Evolutionary conservation across 1,140 invertebrate species (phyloP), one percentile per base, ranked within the genome.

Genomic region (Pseudomyrmex gracilis): DNA sequence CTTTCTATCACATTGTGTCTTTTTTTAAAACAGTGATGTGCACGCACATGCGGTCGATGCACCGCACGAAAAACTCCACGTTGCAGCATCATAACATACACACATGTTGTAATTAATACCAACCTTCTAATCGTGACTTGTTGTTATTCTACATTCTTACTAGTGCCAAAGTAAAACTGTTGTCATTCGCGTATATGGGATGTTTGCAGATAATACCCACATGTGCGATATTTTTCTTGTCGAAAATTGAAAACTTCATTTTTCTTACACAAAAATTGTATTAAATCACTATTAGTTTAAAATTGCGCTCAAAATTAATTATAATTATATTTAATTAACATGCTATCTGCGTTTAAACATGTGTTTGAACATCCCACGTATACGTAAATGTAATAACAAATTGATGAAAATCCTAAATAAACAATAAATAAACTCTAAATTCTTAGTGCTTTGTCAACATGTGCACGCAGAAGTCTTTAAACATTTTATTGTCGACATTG

Each of bases 401-500:
- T 73, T 58, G 9, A 34, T 34, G 34, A 34, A 53, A 8, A 45
- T 43, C n/a, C 7, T 55, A 61, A 84, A 77, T 47, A 45, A 86
- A 86, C 58, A 86, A 73, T 87, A 34, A 34, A 34, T 86, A 77
- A 77, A 80, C 12, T 71, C 15, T 73, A 51, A 17, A n/a, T 87
- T 49, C 34, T 34, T 85, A 45, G 67, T 88, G 87, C 73, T 34
- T 57, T n/a, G 17, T 85, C 45, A 88, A 88, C 87, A 88, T 53
- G 87, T 87, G 87, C 83, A 58, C 68, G 34, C 64, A 63, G 47
- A 71, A 34, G 34, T 34, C 87, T 85, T 64, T 43, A 58, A 12
- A 87, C 66, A 10, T 82, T 85, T 88, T 87, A 88, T 88, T 88
- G 86, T 88, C 87, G 24, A 88, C 43, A 22, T 34, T 66, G 34